Base-by-base conservation (phyloP, 2,888 invertebrate genomes). In the Petrolisthes cinctipes region DNA sequence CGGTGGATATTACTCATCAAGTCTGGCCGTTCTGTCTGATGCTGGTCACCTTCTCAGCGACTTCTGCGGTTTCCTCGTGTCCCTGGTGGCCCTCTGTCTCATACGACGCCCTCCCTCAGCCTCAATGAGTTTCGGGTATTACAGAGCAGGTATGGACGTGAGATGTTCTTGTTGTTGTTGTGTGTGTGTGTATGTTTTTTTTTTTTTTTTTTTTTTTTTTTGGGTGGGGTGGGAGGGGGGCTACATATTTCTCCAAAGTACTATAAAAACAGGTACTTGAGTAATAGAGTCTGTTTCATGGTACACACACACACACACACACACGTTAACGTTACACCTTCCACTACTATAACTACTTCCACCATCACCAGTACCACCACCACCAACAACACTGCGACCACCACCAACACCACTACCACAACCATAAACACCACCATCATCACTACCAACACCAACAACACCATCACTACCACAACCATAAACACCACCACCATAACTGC, bases 31-130 rank as follows among this genome's bases (percentile, higher is more conserved):
- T 91, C 98, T 99, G 87, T 99, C 99, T 81, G 99, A 99, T 93
- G 99, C 99, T 51, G 98, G 99, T 79, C 99, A 99, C 94, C 94
- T 99, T 91, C 95, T 99, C 91, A 98, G 99, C 91, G 99, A 99
- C 94, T 97, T 99, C 93, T 98, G 98, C 90, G 97, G 98, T 92
- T 99, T 99, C 93, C 97, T 99, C 96, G 98, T 99, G 93, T 99
- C 99, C n/a, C 94, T 99, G 91, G 97, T 99, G 93, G 96, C 98
- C 0, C 93, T 98, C 91, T 98, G 96, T 95, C 95, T 98, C 82
- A 96, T 97, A 0, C 95, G 95, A 91, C 94, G 97, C 91, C 97
- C 97, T 0, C 95, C 98, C 0, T 97, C 97, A 0, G 95, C 95
- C 92, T 95, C 95, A 92, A 97, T 99, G 97, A 96, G 97, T 78